Conservation (phyloP, 2,888 invertebrate species). For the Eupeodes luniger region DNA sequence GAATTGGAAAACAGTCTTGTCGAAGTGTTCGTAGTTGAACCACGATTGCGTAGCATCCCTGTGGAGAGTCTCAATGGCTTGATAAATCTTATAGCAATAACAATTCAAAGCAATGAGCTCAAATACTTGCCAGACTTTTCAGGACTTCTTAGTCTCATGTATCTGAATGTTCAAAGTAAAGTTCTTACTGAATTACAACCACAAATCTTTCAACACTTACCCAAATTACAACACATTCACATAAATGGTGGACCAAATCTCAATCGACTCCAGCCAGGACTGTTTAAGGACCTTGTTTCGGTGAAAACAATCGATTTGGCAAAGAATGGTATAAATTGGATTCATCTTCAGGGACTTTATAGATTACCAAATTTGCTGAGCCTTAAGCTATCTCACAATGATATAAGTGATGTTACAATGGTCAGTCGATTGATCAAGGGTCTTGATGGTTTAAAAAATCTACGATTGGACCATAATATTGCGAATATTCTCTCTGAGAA, state of each 20-base stretch:
- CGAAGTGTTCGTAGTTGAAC: slow-evolving; percentile 94
- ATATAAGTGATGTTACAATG: slow-evolving; percentile 91
- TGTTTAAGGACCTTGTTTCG: slow-evolving; percentile 89
- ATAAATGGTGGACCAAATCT: slow-evolving; percentile 89
- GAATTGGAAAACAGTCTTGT: slow-evolving; percentile 91
- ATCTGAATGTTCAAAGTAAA: slow-evolving; percentile 89
- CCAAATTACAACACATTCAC: slow-evolving; percentile 90
- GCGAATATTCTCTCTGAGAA: slow-evolving; percentile 90
- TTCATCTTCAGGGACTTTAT: slow-evolving; percentile 90
- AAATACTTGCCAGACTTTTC: slow-evolving; percentile 91
- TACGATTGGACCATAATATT: slow-evolving; percentile 89
- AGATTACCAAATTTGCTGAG: slow-evolving; percentile 89
- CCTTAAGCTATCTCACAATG: slow-evolving; percentile 89
- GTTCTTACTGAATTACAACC: slow-evolving; percentile 88
- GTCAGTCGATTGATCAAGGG: slow-evolving; percentile 91
- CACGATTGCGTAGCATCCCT: slow-evolving; percentile 91
- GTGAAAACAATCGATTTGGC: slow-evolving; percentile 90
- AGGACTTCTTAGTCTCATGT: slow-evolving; percentile 89
- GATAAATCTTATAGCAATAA: slow-evolving; percentile 91
- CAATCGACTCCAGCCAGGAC: slow-evolving; percentile 89
- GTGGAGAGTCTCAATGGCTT: slow-evolving; percentile 91
- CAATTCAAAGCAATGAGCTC: slow-evolving; percentile 90
- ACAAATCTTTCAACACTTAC: slow-evolving; percentile 89
- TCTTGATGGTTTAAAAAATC: slow-evolving; percentile 88
- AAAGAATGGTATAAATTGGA: slow-evolving; percentile 90